Evolutionary conservation across 2,888 invertebrate species (phyloP), one percentile per base, ranked within the genome.

Genomic region (Eledone cirrhosa): DNA sequence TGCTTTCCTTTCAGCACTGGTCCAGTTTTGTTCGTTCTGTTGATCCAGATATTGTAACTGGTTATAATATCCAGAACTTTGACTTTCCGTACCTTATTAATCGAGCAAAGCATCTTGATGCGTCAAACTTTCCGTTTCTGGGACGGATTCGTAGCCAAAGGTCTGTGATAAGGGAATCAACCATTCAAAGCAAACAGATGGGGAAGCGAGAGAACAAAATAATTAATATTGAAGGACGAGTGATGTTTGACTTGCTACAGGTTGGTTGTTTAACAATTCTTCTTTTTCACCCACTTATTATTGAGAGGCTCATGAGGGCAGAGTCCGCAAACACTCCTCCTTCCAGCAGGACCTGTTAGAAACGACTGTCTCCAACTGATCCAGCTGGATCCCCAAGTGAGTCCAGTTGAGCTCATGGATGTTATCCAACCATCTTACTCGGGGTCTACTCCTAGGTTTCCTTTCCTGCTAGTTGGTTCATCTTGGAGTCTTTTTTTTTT

Each of bases 31-130:
- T 99, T 22, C 93, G 99, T 78, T 95, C 96, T 91, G 93, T 96
- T 48, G 99, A 99, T 93, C 98, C 99, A 4, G 99, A 99, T 89
- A 95, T 99, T 86, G 94, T 99, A 80, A 99, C 99, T 1, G 99
- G 99, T 3, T 99, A 99, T 91, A 99, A 99, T 89, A 99, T 99
- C 80, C 98, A 96, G 90, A 99, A 99, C 91, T 99, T 99, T 91
- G 99, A 99, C 92, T 94, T 99, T 89, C 97, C 98, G 0, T 99
- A 99, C 90, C 92, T 99, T 2, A 93, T 99, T 53, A 97, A 98
- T 88, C 93, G 99, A 81, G 97, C 99, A 0, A 95, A 95, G 84
- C 95, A 96, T 91, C 92, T 99, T 24, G 95, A 96, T 90, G 94
- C 96, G 29, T 82, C 82, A 63, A 83, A 88, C 74, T 91, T 91